These are phyloP conservation scores for Zaprionus ghesquierei DNA, from an alignment of 1,140 invertebrate species.

Conservation along the genomic window DNA sequence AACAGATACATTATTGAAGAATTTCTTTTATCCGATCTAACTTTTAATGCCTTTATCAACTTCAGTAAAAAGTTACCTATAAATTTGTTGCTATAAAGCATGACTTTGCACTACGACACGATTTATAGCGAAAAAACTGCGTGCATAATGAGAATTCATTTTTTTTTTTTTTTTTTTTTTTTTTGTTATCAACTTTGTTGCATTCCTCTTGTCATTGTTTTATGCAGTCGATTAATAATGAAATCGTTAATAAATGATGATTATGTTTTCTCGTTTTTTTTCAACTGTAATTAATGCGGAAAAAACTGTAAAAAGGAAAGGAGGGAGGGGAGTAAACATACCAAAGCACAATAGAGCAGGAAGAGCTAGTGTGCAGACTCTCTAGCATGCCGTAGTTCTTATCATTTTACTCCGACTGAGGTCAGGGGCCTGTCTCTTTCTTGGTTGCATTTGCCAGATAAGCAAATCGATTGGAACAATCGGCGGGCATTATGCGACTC, in stretches of 20 bases:
- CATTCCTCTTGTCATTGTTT: slow-evolving; percentile 38
- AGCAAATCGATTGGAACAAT: background rate
- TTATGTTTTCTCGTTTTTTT: background rate
- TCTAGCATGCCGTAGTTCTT: background rate
- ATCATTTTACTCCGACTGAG: background rate
- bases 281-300: slow-evolving; percentile 14
- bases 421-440: slow-evolving; percentile 1
- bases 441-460: background rate
- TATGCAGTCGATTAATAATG: slow-evolving; percentile 36
- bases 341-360: background rate
- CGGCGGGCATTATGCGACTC: background rate
- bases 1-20: too few relatives aligned
- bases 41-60: background rate
- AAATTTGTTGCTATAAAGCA: background rate
- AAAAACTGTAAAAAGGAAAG: background rate
- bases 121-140: background rate
- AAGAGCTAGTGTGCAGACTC: background rate
- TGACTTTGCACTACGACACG: slow-evolving; percentile 24
- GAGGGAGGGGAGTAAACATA: background rate
- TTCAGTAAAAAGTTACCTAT: background rate
- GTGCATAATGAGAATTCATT: slow-evolving; percentile 12
- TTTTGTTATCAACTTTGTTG: background rate
- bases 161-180: background rate
- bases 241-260: slow-evolving; percentile 43
- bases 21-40: background rate